Base-by-base conservation (phyloP, 2,888 invertebrate species). In the Phaonia tiefii region DNA sequence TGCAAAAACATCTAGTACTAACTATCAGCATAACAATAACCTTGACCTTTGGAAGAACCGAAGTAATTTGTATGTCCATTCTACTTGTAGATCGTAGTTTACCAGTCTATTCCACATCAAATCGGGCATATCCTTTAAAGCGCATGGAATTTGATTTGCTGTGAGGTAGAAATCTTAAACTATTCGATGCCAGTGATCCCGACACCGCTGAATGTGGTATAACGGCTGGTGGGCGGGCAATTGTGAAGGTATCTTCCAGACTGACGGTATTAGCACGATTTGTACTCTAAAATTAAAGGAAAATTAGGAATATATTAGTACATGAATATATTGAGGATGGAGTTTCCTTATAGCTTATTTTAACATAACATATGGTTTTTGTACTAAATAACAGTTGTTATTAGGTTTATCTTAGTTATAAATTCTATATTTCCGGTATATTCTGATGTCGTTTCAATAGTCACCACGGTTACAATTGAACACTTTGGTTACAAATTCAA, bases 231-330 rank as follows among this genome's bases (percentile, higher is more conserved):
- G 84, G 75, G 15, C 74, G 83, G 26, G 84, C 79, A 58, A 85
- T 54, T 3, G 85, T 83, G n/a, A 89, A 86, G 0, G 88, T 87
- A 31, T 88, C 88, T 75, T 89, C 86, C 39, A 88, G 78, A 44
- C 85, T 85, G 5, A 88, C 83, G 4, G 86, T 86, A 84, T 88
- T 87, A 2, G 88, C 89, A 4, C 89, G 89, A 81, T 87, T 86
- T 3, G 89, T 88, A 74, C 88, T 88, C 88, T 88, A 54, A 20
- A 73, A 56, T 26, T 8, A 56, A 58, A 31, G 22, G 46, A 58
- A 7, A 56, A 31, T 31, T 31, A 8, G 31, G n/a, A n/a, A n/a
- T n/a, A n/a, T n/a, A n/a, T n/a, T n/a, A n/a, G n/a, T n/a, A n/a
- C n/a, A n/a, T n/a, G n/a, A n/a, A n/a, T n/a, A n/a, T n/a, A n/a